Evolutionary conservation across 2,113 vertebrate species (phyloP), one percentile per base, ranked within the genome.

Genomic region (Salminus brasiliensis): DNA sequence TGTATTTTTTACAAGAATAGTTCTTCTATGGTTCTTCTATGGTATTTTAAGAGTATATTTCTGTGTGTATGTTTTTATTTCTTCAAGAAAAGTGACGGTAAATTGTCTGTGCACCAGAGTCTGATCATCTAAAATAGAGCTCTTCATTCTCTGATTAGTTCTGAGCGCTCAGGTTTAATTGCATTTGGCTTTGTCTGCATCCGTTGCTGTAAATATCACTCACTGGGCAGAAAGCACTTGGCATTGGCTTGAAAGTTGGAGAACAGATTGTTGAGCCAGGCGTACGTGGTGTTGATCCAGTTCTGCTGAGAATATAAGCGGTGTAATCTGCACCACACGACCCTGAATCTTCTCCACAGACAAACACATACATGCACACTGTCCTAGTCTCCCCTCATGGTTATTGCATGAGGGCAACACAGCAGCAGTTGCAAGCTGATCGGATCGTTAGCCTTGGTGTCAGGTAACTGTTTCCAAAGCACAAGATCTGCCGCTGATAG

Each of bases 401-500:
- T 73, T 79, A 55, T 82, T 77, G 52, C 59, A 82, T 81, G 74
- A 81, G 65, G 25, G 11, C 4, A 32, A n/a, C 68, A 29, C 34
- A 18, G n/a, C 41, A 74, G 32, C 43, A 23, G 67, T 49, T 2
- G 60, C 45, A 76, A 63, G 39, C 29, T 67, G 67, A 72, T 77
- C 73, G n/a, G 43, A 65, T 82, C 66, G 32, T 67, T 72, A 73
- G 80, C 47, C 47, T 36, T 3, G 67, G 80, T 82, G 74, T 82
- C 80, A 36, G 36, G 57, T 82, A 63, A 77, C 80, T 78, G 67
- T 82, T 82, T 77, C 80, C 74, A 82, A 43, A 59, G 80, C 72
- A 70, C 32, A 5, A 23, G 76, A 78, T 66, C 60, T 7, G 15
- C 77, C 52, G 34, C 45, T 53, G 59, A 79, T 73, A 53, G 7